Percentiles rank a stretch among this genome's conserved stretches.
Conservation (phyloP, 2,888 invertebrate genomes). For the Mycalesis mineus region DNA sequence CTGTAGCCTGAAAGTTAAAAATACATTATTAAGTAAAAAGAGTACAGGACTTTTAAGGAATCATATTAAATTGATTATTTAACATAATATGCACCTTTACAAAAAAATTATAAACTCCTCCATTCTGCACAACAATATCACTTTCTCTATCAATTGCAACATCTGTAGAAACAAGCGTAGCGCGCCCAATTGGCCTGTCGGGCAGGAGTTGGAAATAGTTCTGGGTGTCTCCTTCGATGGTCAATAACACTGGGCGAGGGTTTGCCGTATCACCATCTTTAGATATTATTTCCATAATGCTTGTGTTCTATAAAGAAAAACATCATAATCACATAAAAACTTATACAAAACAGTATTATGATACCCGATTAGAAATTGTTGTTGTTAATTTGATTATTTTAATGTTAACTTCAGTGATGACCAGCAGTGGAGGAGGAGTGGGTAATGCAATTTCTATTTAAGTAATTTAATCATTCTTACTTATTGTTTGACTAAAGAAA, state of each 20-base stretch:
- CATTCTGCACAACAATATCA: slow-evolving; percentile 84
- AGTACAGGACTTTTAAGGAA: neutral
- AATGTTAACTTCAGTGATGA: too few relatives aligned
- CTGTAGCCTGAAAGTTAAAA: slow-evolving; percentile 78
- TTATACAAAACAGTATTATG: too few relatives aligned
- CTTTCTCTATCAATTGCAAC: slow-evolving; percentile 86
- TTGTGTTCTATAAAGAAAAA: slow-evolving; percentile 65
- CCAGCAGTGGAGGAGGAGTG: too few relatives aligned
- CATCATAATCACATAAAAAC: too few relatives aligned
- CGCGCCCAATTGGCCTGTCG: slow-evolving; percentile 75
- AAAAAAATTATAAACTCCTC: slow-evolving; percentile 86
- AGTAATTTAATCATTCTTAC: too few relatives aligned
- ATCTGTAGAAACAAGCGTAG: slow-evolving; percentile 80
- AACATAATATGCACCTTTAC: slow-evolving; percentile 67
- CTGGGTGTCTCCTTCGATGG: slow-evolving; percentile 82
- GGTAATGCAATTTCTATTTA: too few relatives aligned
- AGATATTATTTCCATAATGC: slow-evolving; percentile 84
- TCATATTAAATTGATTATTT: neutral
- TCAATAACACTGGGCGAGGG: slow-evolving; percentile 81
- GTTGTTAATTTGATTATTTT: too few relatives aligned
- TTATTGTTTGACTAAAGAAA: too few relatives aligned
- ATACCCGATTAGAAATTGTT: too few relatives aligned
- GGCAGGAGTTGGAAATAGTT: slow-evolving; percentile 82
- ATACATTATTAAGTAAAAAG: neutral
- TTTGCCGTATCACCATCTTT: slow-evolving; percentile 90